Evolutionary conservation across 2,113 vertebrate species (phyloP), one percentile per base, ranked within the genome.

Genomic region (Gymnobelideus leadbeateri): DNA sequence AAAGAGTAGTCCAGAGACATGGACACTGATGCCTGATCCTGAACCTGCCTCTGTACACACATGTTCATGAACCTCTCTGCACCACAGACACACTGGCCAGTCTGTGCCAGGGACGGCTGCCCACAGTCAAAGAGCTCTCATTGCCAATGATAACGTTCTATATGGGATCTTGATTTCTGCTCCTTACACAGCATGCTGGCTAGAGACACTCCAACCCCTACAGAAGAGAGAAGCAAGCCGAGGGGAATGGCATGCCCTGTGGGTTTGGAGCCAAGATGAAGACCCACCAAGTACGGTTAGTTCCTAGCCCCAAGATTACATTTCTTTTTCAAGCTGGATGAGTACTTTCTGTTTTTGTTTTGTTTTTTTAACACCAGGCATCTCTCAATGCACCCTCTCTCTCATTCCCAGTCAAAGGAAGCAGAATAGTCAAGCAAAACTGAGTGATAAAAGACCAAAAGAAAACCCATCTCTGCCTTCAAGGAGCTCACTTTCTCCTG

Each of bases 161-260:
- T 92, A 96, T 96, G 53, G 14, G 47, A 16, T 91, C 89, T 4
- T 91, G 19, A 94, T 53, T 93, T 89, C 55, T 93, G 5, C 46
- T 90, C 49, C 10, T 52, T 21, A 49, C 47, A 49, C 47, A n/a
- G 31, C 31, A n/a, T 37, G 16, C 55, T 28, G 55, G 47, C 10
- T 95, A 89, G 95, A 90, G 93, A 24, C 28, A 93, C 47, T 89
- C n/a, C n/a, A 93, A 31, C 90, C 96, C 25, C 46, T 92, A 95
- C 51, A 96, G 90, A 77, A 47, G 9, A 94, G 31, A 89, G 90
- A 93, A 77, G 43, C 95, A 94, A 25, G 61, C 91, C 37, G 95
- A 89, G 1, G 50, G 93, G 2, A 26, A 57, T 57, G 91, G 55
- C n/a, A 21, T 46, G 24, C 84, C 28, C 51, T 89, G 43, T 46